A percentile compares a stretch with the other conserved stretches of the same genome.
phyloP scores from a whole-genome alignment of 2,888 invertebrate species.

The Rhogogaster chlorosoma region DNA sequence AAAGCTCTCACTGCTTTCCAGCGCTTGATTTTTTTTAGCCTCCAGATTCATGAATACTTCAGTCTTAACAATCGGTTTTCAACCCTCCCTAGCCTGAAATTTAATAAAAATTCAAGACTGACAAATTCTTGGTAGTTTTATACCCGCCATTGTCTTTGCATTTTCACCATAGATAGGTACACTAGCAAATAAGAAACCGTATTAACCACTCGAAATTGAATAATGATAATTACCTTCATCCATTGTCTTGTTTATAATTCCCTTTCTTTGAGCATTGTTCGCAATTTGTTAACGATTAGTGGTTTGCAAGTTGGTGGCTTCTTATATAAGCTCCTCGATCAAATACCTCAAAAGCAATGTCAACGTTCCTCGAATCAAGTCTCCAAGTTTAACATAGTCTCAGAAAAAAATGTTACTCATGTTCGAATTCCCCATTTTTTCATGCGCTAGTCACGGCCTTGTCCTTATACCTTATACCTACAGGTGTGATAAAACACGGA shows the following conservation, averaged over 20 bases:
- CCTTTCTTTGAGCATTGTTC: background rate
- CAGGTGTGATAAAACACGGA: conserved; percentile 28
- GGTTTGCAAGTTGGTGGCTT: background rate
- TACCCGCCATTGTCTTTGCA: background rate
- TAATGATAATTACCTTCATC: background rate
- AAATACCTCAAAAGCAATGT: background rate
- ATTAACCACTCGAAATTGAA: background rate
- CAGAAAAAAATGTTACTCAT: background rate
- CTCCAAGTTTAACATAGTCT: background rate
- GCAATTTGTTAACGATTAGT: background rate
- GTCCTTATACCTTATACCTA: too few relatives aligned
- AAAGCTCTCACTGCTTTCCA: background rate
- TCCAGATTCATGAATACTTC: conserved; percentile 28
- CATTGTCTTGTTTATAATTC: conserved; percentile 11
- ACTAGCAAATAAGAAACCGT: background rate
- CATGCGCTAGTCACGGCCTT: background rate
- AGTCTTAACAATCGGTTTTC: conserved; percentile 5
- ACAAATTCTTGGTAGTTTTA: conserved; percentile 16
- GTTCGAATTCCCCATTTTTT: background rate
- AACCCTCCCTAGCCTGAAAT: background rate
- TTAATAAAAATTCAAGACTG: conserved; percentile 8
- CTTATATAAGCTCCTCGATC: background rate
- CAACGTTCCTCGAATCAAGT: background rate
- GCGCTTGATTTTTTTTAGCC: background rate
- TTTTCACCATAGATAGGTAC: background rate